Base-by-base conservation (phyloP, 2,797 vertebrate genomes). In the Hybognathus amarus region DNA sequence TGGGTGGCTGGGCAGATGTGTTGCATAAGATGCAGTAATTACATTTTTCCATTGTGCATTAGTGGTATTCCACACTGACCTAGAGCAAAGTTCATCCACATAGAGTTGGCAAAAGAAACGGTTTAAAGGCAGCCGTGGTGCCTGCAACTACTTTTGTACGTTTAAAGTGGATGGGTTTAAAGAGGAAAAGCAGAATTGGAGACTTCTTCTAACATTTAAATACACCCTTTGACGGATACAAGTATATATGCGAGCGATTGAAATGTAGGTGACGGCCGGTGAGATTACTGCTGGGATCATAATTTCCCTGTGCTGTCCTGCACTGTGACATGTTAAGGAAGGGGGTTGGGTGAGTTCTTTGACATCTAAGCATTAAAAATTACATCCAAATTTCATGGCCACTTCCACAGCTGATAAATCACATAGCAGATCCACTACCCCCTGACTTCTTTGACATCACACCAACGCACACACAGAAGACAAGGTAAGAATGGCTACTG, bases 41-140 rank as follows among this genome's bases (percentile, higher is more conserved):
- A 83, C 24, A 87, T 33, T 83, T 80, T 87, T 88, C 36, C 86
- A 69, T 89, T 81, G 79, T 77, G 24, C 84, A 90, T 84, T 80
- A 87, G 77, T 17, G 15, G 56, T 78, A 83, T 86, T 89, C 85
- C 7, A 61, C 68, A 24, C 69, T 79, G 47, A 52, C 82, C 30
- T 67, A 75, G 20, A 80, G 40, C 75, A 66, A 33, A 68, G 22
- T 75, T 79, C 54, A 79, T 69, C 50, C 75, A 75, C 76, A 30
- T 30, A 68, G 38, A 79, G 24, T 67, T 68, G 63, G 63, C 71
- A 52, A 68, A 77, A 77, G 36, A 80, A 80, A 69, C 36, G 50
- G 24, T 82, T 76, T 67, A 33, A 83, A 77, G 73, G 81, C 73
- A 83, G 64, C 36, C 12, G 24, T 54, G 73, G 73, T 77, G 81